Percentiles rank a stretch among this genome's conserved stretches.
phyloP scores from a whole-genome alignment of 2,113 vertebrate species.

The Oriolus oriolus region DNA sequence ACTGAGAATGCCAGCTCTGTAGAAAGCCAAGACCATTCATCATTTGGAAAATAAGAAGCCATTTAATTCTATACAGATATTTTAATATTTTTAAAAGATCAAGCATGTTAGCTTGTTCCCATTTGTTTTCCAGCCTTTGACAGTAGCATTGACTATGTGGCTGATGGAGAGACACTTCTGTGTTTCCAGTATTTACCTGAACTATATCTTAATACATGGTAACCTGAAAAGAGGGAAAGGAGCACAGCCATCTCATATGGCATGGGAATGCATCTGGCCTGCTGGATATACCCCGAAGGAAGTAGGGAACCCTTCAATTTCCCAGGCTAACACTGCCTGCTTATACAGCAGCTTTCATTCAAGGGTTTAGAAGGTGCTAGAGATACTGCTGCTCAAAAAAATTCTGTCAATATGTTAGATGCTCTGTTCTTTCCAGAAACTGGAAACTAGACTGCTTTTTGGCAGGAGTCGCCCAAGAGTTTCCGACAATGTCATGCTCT shows the following conservation, averaged over 20 bases:
- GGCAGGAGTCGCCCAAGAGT: neutral
- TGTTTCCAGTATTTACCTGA: neutral
- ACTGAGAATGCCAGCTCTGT: neutral
- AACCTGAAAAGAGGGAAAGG: neutral
- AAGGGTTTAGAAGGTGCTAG: neutral
- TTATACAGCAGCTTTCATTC: neutral
- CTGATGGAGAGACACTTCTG: neutral
- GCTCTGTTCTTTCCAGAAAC: neutral
- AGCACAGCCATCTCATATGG: neutral
- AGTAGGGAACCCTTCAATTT: neutral
- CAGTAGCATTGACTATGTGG: neutral
- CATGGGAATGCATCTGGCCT: neutral
- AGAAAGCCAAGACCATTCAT: neutral
- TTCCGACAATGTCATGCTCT: slow-evolving; percentile 14
- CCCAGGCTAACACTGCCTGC: neutral
- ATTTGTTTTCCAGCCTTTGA: neutral
- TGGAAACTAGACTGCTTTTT: neutral
- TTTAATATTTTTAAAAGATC: neutral
- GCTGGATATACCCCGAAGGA: neutral
- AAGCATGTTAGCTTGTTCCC: neutral
- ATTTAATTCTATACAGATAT: neutral
- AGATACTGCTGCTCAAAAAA: neutral
- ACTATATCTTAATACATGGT: neutral
- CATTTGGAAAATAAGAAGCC: neutral
- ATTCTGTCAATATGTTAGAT: neutral